Percentiles rank a stretch among this genome's conserved stretches.
Evolutionary conservation across 1,140 invertebrate species (phyloP).

Genomic region (Drosophila burlai): DNA sequence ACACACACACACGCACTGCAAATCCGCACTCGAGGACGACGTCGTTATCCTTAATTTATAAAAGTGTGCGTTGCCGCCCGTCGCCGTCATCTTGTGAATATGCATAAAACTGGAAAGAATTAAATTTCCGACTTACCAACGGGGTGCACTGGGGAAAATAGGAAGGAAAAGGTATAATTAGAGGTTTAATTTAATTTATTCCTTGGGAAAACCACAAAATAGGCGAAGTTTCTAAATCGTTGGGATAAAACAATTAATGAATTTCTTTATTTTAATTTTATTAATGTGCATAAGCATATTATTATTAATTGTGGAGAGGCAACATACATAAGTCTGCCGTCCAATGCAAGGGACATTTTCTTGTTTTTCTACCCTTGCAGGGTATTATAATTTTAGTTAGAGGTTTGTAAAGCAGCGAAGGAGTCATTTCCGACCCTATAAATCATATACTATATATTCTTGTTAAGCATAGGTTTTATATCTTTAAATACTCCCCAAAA

Average conservation of each 20-base stretch:
- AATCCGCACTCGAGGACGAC: constrained; percentile 20
- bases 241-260: too few relatives aligned
- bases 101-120: constrained; percentile 78
- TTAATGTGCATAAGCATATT: too few relatives aligned
- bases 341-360: too few relatives aligned
- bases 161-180: not conserved
- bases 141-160: not conserved
- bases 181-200: not conserved
- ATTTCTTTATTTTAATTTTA: too few relatives aligned
- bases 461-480: not conserved
- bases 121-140: constrained; percentile 60
- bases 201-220: not conserved
- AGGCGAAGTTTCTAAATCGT: not conserved
- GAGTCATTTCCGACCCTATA: too few relatives aligned
- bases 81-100: constrained; percentile 75
- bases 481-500: rapidly evolving
- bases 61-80: constrained; percentile 63
- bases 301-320: too few relatives aligned
- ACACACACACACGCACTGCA: constrained; percentile 17
- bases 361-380: too few relatives aligned
- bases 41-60: constrained; percentile 83
- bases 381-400: too few relatives aligned
- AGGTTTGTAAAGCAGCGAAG: too few relatives aligned
- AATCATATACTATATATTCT: too few relatives aligned
- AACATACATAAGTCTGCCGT: too few relatives aligned